Evolutionary conservation across 2,888 invertebrate genomes (phyloP).

Genomic region (Erpobdella octoculata): DNA sequence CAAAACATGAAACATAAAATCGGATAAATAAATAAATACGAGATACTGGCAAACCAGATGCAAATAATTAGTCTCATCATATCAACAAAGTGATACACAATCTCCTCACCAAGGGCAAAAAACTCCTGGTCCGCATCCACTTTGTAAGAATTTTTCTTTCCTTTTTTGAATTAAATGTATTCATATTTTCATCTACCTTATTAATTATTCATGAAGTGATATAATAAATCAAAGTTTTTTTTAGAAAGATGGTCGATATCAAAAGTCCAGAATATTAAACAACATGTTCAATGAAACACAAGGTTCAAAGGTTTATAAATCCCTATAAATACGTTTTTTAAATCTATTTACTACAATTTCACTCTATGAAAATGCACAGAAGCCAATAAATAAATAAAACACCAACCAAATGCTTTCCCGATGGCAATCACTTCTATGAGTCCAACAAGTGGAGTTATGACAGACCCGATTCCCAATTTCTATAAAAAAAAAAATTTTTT

Average conservation of each 20-base stretch:
- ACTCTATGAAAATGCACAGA: too few relatives aligned
- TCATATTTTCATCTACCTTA: too few relatives aligned
- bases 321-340: background rate
- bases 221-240: too few relatives aligned
- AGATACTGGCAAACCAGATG: background rate
- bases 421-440: conserved; percentile 84
- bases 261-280: too few relatives aligned
- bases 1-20: background rate
- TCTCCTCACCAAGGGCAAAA: conserved; percentile 62
- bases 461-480: conserved; percentile 73
- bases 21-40: background rate
- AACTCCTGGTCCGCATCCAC: conserved; percentile 86
- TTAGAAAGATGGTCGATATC: too few relatives aligned
- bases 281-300: background rate
- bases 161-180: conserved; percentile 41
- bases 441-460: conserved; percentile 77
- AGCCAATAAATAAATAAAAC: too few relatives aligned
- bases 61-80: background rate
- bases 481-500: conserved; percentile 54
- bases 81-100: too few relatives aligned
- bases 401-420: conserved; percentile 83
- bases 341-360: background rate
- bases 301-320: background rate
- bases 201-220: too few relatives aligned
- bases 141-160: conserved; percentile 50